Evolutionary conservation across 2,797 vertebrate species (phyloP), one percentile per base, ranked within the genome.

Genomic region (Phoebastria nigripes): DNA sequence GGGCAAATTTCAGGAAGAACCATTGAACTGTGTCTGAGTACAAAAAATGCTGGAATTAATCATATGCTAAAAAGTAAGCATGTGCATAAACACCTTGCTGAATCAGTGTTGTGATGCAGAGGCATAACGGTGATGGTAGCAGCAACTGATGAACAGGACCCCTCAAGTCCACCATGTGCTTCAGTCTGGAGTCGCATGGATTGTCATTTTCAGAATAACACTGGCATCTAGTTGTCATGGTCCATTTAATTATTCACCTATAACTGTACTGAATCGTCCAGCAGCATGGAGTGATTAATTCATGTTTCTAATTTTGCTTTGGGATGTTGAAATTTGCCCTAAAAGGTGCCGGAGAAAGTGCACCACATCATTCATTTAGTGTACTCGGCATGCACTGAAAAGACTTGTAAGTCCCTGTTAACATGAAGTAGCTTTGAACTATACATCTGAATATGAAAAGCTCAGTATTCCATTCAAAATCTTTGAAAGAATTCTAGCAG

Each of bases 71-170:
- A 33, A 67, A 63, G 44, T 6, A 39, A 55, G 29, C 26, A 3
- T 6, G 51, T 70, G 51, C 42, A 42, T 22, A 59, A 56, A 3
- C 46, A 33, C 25, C 29, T 61, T 1, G 6, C 54, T 49, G 82
- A 78, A 42, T 51, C 19, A 6, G 7, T 15, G 82, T 3, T 39
- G 80, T 15, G 49, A 6, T 41, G 33, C 70, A 67, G 54, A 58
- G 63, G 16, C 5, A 6, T 26, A 47, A 33, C 0, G 0, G 6
- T 12, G 55, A 8, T 8, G 46, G 37, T 9, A 76, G 46, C 41
- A 74, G 42, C 35, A 5, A 6, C 67, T 54, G 55, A 5, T 18
- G 54, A 70, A 18, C 58, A 77, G 82, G 76, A 80, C 67, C 51
- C 44, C 61, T 26, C 17, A 22, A 24, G 2, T 17, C 83, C 51